Percentiles rank a stretch among this genome's conserved stretches.
Conservation (phyloP, 2,113 vertebrate genomes). For the Eptesicus fuscus region DNA sequence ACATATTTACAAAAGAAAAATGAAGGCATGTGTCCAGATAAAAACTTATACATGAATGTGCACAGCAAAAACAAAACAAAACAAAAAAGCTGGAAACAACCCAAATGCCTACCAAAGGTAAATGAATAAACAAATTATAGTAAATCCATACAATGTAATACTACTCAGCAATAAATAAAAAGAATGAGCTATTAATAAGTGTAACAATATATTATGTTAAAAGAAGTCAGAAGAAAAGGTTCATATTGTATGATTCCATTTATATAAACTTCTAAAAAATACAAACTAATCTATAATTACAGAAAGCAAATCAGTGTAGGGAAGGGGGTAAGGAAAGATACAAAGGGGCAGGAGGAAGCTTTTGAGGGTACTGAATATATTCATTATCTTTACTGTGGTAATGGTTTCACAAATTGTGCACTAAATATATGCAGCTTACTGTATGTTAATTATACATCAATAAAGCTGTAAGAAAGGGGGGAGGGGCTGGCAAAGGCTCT, state of each 20-base stretch:
- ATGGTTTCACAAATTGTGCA: not conserved
- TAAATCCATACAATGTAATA: not conserved
- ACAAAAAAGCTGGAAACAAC: conserved; percentile 1
- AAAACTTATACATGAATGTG: not conserved
- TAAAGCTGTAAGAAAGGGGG: not conserved
- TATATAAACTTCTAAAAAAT: not conserved
- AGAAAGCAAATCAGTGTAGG: not conserved
- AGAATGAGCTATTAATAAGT: not conserved
- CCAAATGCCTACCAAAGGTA: not conserved
- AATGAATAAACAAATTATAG: not conserved
- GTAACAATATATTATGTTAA: not conserved
- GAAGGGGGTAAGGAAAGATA: not conserved
- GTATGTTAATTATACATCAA: not conserved
- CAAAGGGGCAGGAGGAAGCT: not conserved
- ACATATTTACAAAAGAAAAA: conserved; percentile 14
- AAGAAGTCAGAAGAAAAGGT: not conserved
- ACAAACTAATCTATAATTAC: not conserved
- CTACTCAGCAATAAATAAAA: not conserved
- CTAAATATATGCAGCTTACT: conserved; percentile 2
- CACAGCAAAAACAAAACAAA: not conserved
- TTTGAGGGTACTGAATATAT: not conserved
- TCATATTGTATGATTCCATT: not conserved
- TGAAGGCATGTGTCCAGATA: not conserved
- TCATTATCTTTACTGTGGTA: not conserved
- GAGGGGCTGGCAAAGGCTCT: not conserved